These are phyloP conservation scores for Lindbergichthys nudifrons DNA, from an alignment of 2,797 vertebrate genomes.

Conservation along the genomic window DNA sequence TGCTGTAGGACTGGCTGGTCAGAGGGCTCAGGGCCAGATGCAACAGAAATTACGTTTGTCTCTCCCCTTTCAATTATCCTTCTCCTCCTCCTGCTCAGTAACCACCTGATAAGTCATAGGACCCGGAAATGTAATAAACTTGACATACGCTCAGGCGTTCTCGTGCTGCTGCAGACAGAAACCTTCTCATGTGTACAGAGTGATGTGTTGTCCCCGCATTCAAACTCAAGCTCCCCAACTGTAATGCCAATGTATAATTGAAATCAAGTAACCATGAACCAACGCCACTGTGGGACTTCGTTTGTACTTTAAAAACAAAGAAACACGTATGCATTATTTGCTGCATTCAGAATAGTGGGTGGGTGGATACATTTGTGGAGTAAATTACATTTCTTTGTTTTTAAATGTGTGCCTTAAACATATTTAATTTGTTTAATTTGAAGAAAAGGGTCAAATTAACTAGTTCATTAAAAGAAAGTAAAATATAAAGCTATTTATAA, in stretches of 20 bases:
- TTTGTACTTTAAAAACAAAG: background rate
- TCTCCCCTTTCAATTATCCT: slow-evolving; percentile 44
- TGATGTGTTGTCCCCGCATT: background rate
- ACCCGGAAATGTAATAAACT: slow-evolving; percentile 80
- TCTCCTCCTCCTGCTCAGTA: slow-evolving; percentile 53
- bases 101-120: slow-evolving; percentile 88
- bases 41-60: slow-evolving; percentile 41
- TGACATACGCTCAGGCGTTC: background rate
- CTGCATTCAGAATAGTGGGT: background rate
- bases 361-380: background rate
- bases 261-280: background rate
- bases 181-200: background rate
- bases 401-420: background rate
- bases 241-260: background rate
- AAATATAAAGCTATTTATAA: no score
- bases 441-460: no score
- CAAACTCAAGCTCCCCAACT: background rate
- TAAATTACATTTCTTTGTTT: background rate
- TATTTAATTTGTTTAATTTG: no score
- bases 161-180: slow-evolving; percentile 1
- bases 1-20: slow-evolving; percentile 18
- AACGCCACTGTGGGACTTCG: no score
- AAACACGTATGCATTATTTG: background rate
- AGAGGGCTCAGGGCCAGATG: slow-evolving; percentile 21
- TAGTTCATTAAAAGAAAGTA: no score